Percentiles rank a stretch among this genome's conserved stretches.
These are phyloP conservation scores for Salvelinus fontinalis DNA, from an alignment of 2,113 vertebrate genomes.

Conservation along the genomic window DNA sequence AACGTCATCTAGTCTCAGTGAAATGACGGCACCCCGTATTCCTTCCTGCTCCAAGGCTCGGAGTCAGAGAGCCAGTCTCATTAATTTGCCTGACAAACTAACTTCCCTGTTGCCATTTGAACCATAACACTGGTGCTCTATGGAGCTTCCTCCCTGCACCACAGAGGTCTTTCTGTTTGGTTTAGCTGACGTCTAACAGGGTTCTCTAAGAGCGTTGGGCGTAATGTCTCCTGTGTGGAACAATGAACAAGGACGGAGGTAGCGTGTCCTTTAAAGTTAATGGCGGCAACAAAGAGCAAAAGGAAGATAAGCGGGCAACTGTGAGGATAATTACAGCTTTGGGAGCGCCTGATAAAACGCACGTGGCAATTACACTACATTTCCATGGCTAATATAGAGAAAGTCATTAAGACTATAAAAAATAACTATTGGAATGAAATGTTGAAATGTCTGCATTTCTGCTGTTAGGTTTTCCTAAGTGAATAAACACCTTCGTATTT, in stretches of 20 bases:
- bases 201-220: conserved; percentile 16
- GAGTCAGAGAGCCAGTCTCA: conserved; percentile 16
- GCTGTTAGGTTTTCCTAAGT: conserved; percentile 8
- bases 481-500: conserved; percentile 33
- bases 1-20: conserved; percentile 7
- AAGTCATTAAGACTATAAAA: conserved; percentile 29
- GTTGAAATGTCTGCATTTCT: conserved; percentile 34
- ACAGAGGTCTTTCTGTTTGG: conserved; percentile 29
- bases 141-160: background rate
- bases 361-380: conserved; percentile 33
- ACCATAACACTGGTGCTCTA: conserved; percentile 28
- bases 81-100: conserved; percentile 46
- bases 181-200: background rate
- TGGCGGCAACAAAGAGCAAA: conserved; percentile 30
- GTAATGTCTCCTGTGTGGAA: conserved; percentile 14
- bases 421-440: conserved; percentile 14
- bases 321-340: conserved; percentile 40
- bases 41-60: conserved; percentile 24
- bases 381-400: conserved; percentile 24
- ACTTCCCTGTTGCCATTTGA: conserved; percentile 49
- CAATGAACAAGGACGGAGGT: conserved; percentile 8
- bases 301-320: conserved; percentile 41
- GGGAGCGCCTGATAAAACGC: conserved; percentile 41
- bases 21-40: conserved; percentile 40
- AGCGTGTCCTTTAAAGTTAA: conserved; percentile 9